phyloP scores from a whole-genome alignment of 2,113 vertebrate species.

The Entelurus aequoreus region DNA sequence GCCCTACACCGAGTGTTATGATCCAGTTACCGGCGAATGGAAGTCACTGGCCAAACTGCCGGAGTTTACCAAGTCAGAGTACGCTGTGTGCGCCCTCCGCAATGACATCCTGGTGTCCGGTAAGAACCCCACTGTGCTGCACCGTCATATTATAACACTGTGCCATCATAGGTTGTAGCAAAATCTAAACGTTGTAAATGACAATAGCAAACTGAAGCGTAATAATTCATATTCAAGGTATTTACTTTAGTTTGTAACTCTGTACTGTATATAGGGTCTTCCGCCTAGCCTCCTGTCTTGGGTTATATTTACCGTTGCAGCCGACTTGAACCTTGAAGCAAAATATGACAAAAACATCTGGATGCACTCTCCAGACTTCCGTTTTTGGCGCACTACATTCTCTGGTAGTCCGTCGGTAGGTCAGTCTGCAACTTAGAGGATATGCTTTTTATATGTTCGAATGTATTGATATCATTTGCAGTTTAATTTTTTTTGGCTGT shows the following conservation, averaged over 20 bases:
- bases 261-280: not conserved
- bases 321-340: slow-evolving; percentile 42
- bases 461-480: not conserved
- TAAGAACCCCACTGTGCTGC: slow-evolving; percentile 54
- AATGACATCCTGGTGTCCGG: slow-evolving; percentile 98
- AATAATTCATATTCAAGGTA: not conserved
- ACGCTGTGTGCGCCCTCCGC: slow-evolving; percentile 91
- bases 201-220: too few species aligned
- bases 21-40: slow-evolving; percentile 96
- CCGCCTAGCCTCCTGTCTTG: slow-evolving; percentile 26
- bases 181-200: not conserved
- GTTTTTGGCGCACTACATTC: slow-evolving; percentile 23
- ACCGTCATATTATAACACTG: not conserved
- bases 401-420: slow-evolving; percentile 13
- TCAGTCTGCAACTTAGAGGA: slow-evolving; percentile 20
- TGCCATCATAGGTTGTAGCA: not conserved
- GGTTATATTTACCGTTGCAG: slow-evolving; percentile 46
- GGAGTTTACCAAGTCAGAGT: slow-evolving; percentile 97
- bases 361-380: slow-evolving; percentile 41
- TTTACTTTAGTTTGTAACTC: not conserved
- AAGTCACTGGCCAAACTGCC: slow-evolving; percentile 95
- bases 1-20: slow-evolving; percentile 95
- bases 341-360: slow-evolving; percentile 64
- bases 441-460: not conserved
- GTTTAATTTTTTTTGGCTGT: not conserved